Evolutionary conservation across 2,797 vertebrate genomes (phyloP), one percentile per base, ranked within the genome.

Genomic region (Octomys mimax): DNA sequence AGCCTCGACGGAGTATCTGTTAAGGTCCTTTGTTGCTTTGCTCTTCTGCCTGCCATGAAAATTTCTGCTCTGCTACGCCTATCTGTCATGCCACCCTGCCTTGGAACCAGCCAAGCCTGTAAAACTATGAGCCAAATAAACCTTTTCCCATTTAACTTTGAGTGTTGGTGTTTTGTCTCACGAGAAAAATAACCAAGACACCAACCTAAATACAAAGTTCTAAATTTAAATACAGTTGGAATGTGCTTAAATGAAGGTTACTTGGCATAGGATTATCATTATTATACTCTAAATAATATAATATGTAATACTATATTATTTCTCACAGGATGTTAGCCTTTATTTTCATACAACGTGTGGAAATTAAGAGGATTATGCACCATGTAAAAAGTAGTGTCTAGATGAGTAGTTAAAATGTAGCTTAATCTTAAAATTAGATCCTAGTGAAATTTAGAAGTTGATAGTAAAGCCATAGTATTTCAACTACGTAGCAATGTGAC

Each of bases 371-470:
- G 24, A 84, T 28, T 71, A 75, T 33, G 12, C 3, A 31, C 26
- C 8, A 87, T 33, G 22, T 86, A 75, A 88, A 96, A 92, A 33
- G 39, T 28, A 90, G 36, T 16, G 64, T 7, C 16, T 59, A 85
- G 2, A 70, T 49, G 28, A 33, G 59, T 71, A 66, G 54, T 54
- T 95, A 87, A 87, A 95, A 93, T 88, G 68, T 64, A 94, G 2
- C n/a, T 83, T 70, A 97, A 86, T 75, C 49, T 71, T 94, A 9
- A 84, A 77, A 89, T 26, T 46, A 95, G 36, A 70, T 79, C 52
- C 7, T 33, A 95, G n/a, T 66, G 59, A 84, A 80, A 81, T 62
- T 77, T 91, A 91, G 36, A 94, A 54, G 61, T 16, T 89, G 42
- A 77, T 68, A 64, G 80, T 19, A 79, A 24, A 78, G 18, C 68